These are phyloP conservation scores for Varanus komodoensis DNA, from an alignment of 2,113 vertebrate species.

Conservation along the genomic window DNA sequence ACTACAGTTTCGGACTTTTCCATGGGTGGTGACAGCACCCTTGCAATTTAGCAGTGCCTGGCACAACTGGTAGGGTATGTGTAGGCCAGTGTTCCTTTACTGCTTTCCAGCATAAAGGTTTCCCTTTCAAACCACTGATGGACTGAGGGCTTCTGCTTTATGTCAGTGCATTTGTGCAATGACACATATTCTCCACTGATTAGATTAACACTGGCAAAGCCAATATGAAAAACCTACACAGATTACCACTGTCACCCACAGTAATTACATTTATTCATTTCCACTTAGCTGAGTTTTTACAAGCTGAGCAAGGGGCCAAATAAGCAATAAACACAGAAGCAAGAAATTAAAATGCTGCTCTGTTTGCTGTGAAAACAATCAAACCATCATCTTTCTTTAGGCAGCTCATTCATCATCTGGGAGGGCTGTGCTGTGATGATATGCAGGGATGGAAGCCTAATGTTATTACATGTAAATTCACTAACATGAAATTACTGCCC, in stretches of 20 bases:
- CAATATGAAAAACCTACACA: constrained; percentile 88
- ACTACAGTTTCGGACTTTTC: neutral
- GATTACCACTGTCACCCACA: constrained; percentile 88
- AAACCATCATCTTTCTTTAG: constrained; percentile 91
- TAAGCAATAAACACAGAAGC: constrained; percentile 91
- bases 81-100: neutral
- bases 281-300: constrained; percentile 91
- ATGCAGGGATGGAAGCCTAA: constrained; percentile 81
- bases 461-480: constrained; percentile 92
- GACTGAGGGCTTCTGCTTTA: constrained; percentile 80
- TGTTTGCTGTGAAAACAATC: constrained; percentile 90
- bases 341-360: constrained; percentile 93
- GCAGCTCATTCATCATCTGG: constrained; percentile 86
- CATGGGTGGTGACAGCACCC: neutral
- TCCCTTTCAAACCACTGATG: constrained; percentile 55
- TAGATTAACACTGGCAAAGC: constrained; percentile 88
- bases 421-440: constrained; percentile 80
- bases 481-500: constrained; percentile 89
- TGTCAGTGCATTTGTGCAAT: constrained; percentile 81
- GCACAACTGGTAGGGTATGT: neutral
- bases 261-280: constrained; percentile 95
- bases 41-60: neutral
- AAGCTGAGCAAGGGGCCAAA: constrained; percentile 88
- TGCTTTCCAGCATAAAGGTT: constrained; percentile 15
- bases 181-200: constrained; percentile 87